A percentile compares a stretch with the other conserved stretches of the same genome.
phyloP scores from a whole-genome alignment of 2,113 vertebrate species.

The Indicator maculatus region DNA sequence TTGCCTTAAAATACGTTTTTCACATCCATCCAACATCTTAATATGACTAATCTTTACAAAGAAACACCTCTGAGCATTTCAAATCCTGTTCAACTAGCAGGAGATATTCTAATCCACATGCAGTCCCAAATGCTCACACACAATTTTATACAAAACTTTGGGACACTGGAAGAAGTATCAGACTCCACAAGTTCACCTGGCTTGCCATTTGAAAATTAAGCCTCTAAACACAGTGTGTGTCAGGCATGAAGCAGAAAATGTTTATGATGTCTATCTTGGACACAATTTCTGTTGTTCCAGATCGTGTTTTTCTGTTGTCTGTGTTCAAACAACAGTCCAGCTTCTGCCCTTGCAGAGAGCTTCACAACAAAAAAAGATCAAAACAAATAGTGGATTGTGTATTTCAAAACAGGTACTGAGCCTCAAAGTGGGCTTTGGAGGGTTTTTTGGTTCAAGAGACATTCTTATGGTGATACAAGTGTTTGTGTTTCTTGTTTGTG shows the following conservation, averaged over 20 bases:
- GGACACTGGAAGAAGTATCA: not conserved
- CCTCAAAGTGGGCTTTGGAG: not conserved
- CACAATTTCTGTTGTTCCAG: not conserved
- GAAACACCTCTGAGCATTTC: too few species aligned
- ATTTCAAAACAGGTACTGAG: not conserved
- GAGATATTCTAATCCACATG: too few species aligned
- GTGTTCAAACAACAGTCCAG: not conserved
- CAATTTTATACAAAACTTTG: not conserved
- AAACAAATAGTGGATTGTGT: not conserved
- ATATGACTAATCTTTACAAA: too few species aligned
- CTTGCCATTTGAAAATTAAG: not conserved
- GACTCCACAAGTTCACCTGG: not conserved
- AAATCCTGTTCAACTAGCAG: too few species aligned
- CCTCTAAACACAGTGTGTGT: too few species aligned
- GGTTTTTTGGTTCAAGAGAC: accelerated
- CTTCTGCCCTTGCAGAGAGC: not conserved
- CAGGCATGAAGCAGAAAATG: not conserved
- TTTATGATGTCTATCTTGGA: not conserved
- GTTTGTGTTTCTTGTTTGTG: not conserved
- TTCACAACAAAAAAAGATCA: not conserved
- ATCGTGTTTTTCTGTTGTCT: not conserved
- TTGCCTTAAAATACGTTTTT: too few species aligned
- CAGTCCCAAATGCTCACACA: too few species aligned
- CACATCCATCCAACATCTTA: too few species aligned
- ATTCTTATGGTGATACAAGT: not conserved